These are phyloP conservation scores for Jacana jacana DNA, from an alignment of 2,113 vertebrate genomes.

Conservation along the genomic window DNA sequence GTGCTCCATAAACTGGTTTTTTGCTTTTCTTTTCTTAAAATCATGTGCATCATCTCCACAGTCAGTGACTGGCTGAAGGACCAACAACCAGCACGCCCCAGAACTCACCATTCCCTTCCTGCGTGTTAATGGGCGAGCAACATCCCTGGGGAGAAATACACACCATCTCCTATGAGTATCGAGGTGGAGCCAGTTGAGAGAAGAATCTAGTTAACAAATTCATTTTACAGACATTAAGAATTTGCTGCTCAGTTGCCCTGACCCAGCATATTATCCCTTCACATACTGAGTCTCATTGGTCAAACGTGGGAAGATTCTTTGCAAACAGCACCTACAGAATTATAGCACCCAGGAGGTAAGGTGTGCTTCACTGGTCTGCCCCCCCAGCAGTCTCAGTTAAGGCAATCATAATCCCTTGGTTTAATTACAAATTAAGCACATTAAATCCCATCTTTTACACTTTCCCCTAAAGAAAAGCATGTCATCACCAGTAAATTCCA, in stretches of 20 bases:
- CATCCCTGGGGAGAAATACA: background rate
- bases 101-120: background rate
- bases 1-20: background rate
- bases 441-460: slow-evolving; percentile 9
- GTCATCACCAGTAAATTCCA: background rate
- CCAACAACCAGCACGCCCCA: background rate
- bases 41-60: background rate
- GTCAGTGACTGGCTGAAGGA: background rate
- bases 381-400: background rate
- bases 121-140: rapidly evolving
- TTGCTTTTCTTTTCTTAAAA: background rate
- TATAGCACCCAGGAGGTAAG: background rate
- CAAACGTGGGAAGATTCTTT: background rate
- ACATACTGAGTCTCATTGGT: background rate
- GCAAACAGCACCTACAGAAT: background rate
- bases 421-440: slow-evolving; percentile 38
- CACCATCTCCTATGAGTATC: background rate
- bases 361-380: background rate
- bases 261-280: background rate
- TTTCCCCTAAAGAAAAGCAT: background rate
- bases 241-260: background rate
- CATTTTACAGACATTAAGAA: background rate
- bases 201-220: background rate
- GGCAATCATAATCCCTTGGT: background rate
- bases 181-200: background rate